Base-by-base conservation (phyloP, 2,113 vertebrate species). In the Isichthys henryi region DNA sequence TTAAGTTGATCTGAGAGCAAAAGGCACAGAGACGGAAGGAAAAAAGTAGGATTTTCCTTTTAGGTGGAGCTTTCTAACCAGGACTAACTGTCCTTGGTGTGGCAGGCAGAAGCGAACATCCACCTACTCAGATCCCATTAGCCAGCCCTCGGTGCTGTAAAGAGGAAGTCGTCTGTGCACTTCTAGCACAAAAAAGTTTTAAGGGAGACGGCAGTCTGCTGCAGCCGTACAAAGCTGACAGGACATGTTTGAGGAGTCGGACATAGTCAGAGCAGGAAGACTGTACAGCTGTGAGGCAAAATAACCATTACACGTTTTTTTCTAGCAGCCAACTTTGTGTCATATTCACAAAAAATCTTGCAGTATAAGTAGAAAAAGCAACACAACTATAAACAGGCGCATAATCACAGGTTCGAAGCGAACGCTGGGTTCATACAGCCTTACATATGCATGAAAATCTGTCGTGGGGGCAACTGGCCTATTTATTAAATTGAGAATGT, bases 401-500 rank as follows among this genome's bases (percentile, higher is more conserved):
- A 39, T 77, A 43, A 80, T 80, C 35, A 80, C 2, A 43, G 13
- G 31, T 17, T 39, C 5, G 35, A 3, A 77, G 70, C 5, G 13
- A 39, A 74, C 2, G 8, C 19, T 8, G 21, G 82, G 23, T 1
- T 46, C 7, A 84, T 46, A 48, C 39, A 48, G 43, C 7, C 82
- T 84, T 23, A 84, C 82, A 84, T 23, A 84, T 86, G 46, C 15
- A 86, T 50, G 49, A 58, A 43, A 56, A n/a, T 19, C 53, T 52
- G 49, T 53, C 48, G 7, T 4, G 19, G 85, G 8, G 21, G 31
- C 56, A 10, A 77, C 4, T 74, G 46, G 35, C 45, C 48, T 85
- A 87, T 48, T 87, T 87, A 87, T 84, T 52, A 87, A 90, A 87
- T 15, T n/a, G 49, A 52, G 15, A n/a, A 5, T 21, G 45, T 45